Base-by-base conservation (phyloP, 2,797 vertebrate genomes). In the Hypotaenidia philippensis region DNA sequence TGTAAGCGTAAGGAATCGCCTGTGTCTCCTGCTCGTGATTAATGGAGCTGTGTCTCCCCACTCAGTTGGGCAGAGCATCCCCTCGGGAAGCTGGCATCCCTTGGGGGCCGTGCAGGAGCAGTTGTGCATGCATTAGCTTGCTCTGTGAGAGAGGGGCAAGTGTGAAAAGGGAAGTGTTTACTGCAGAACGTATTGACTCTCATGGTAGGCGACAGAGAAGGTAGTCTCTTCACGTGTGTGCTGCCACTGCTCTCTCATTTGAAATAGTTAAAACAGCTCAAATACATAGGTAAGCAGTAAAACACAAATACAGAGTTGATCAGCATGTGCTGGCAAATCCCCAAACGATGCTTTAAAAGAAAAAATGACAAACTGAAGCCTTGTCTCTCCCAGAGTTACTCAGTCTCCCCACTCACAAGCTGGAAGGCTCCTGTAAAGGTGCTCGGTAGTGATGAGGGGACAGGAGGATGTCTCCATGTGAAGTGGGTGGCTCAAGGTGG, bases 41-140 rank as follows among this genome's bases (percentile, higher is more conserved):
- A 94, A 87, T 90, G 92, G 92, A 81, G 92, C 94, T 69, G 45
- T 56, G 72, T 27, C 13, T 83, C 60, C 40, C 88, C 69, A 25
- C 75, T 91, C 91, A 63, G 1, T 86, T 88, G 91, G 89, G 76
- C 91, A 89, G 75, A 96, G 65, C 82, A 36, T 69, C 80, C 55
- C 0, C 76, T 23, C 27, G 55, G 87, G 92, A 55, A 85, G 91
- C 32, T 27, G 63, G 82, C 15, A 2, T 90, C 56, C 83, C 85
- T 77, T 6, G 72, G 91, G 93, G 91, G 59, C 36, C n/a, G 56
- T 10, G 45, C 20, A 7, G n/a, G 74, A 74, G 23, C 64, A 36
- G 66, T 82, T 57, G 91, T 83, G 57, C 75, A 72, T 5, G 2
- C 13, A 10, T 82, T 83, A 52, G 68, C 78, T 82, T 41, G 79